Evolutionary conservation across 2,888 invertebrate species (phyloP), one percentile per base, ranked within the genome.

Genomic region (Drosophila birchii): DNA sequence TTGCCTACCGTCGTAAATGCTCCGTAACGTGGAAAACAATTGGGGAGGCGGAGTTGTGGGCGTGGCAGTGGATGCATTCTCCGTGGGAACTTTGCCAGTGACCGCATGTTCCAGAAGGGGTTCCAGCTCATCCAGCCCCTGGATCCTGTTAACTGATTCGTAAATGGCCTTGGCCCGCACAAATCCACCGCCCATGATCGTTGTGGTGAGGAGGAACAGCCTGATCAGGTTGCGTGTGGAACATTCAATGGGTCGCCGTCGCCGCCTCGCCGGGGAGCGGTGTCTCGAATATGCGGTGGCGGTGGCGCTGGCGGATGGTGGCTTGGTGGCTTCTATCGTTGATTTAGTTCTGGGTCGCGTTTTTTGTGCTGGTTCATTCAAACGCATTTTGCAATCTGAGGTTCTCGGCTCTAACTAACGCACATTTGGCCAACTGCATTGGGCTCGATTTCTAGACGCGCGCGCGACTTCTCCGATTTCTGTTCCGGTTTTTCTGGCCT

Each of bases 341-440:
- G 64, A 12, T 47, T 75, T 62, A 29, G 47, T 57, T 61, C 45
- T 61, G 57, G 66, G 51, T 67, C 61, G 76, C 56, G 76, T 44
- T 49, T 55, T 66, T 78, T 79, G 44, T 59, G 85, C 58, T 74
- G 86, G 79, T 80, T 86, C 84, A 86, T 72, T 84, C 86, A 88
- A 86, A 88, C 86, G 81, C 84, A 84, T 84, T 88, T 84, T 84
- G 84, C 74, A 68, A 69, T 79, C 61, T 83, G 81, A 68, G 69
- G 79, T 83, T 79, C 86, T 88, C 88, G 77, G 74, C 74, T 75
- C 83, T 86, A 86, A 72, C 86, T 75, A 75, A 78, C 79, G 84
- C 82, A 84, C 82, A 84, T 83, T 86, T 86, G 78, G 79, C 78
- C 64, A 83, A 86, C 84, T 86, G 84, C 84, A 84, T 84, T 76